phyloP scores from a whole-genome alignment of 1,140 invertebrate genomes.

The Drosophila navojoa region DNA sequence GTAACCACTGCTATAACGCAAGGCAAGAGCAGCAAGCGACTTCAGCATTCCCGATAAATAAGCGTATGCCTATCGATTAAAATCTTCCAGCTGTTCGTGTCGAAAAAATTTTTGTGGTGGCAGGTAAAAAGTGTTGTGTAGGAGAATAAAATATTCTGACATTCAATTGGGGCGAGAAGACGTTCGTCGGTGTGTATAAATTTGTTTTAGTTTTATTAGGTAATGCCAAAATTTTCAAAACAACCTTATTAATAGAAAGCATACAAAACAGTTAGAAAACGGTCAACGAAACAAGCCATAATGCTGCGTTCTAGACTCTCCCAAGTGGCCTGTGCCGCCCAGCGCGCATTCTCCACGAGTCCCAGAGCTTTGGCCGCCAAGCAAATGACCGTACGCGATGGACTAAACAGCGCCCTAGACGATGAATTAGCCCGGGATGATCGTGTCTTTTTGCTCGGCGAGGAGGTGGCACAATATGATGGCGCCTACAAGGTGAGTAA shows the following conservation, averaged over 20 bases:
- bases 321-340: conserved; percentile 63
- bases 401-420: conserved; percentile 97
- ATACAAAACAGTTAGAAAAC: conserved; percentile 16
- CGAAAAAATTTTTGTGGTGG: neutral
- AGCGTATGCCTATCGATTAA: neutral
- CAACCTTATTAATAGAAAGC: conserved; percentile 12
- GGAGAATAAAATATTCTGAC: conserved; percentile 25
- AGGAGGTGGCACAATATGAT: conserved; percentile 99
- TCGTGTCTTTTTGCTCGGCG: conserved; percentile 96
- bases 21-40: neutral
- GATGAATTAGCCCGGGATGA: conserved; percentile 98
- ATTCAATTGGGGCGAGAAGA: conserved; percentile 56
- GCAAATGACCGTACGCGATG: conserved; percentile 97
- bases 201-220: conserved; percentile 30
- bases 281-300: conserved; percentile 29
- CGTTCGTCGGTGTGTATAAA: conserved; percentile 53
- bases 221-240: conserved; percentile 30
- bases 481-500: conserved; percentile 96
- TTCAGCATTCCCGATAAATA: conserved; percentile 18
- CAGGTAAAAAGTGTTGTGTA: conserved; percentile 35
- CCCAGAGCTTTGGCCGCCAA: conserved; percentile 86
- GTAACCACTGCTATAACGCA: too few species aligned
- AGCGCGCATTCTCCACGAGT: conserved; percentile 86
- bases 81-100: neutral
- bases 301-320: conserved; percentile 66